Evolutionary conservation across 2,113 vertebrate species (phyloP), one percentile per base, ranked within the genome.

Genomic region (Leucosticte australis): DNA sequence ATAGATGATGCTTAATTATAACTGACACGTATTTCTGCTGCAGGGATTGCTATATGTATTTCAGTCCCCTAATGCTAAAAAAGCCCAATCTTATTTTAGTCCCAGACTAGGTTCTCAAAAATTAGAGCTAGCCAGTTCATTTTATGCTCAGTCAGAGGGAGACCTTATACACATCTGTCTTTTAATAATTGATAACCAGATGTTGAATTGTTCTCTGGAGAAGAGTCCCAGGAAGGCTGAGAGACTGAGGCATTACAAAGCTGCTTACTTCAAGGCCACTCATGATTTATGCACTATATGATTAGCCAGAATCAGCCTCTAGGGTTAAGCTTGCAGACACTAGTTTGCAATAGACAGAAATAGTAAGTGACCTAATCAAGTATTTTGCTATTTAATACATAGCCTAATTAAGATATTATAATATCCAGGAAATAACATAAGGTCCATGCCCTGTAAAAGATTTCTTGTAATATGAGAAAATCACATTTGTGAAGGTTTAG

Each of bases 351-450:
- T 4, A 83, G 75, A 87, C 78, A 87, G 82, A 94, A 92, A 92
- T 71, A 83, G 84, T 57, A 91, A 80, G 63, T 88, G 83, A 94
- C 88, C 70, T 94, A 95, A 93, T 69, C 67, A 70, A 79, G 27
- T 67, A 88, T 85, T 91, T 95, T 95, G 52, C 83, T 88, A 55
- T 68, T 96, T 74, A 90, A 85, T 77, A 73, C 37, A 46, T 41
- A 83, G 23, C 23, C 50, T 90, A 89, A 91, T 87, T 94, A 92
- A 90, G 63, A 87, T 42, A 83, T 27, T 83, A 46, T n/a, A 85
- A 87, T 50, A 90, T 76, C 65, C 67, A 88, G 75, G 78, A 94
- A 95, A 39, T 47, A 87, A 91, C 35, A 63, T 67, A 79, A 80
- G 63, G 91, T 85, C 70, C 44, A 80, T 82, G 75, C 10, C 78